A percentile compares a stretch with the other conserved stretches of the same genome.
Conservation (phyloP, 1,140 invertebrate genomes). For the Muscidifurax raptorellus region DNA sequence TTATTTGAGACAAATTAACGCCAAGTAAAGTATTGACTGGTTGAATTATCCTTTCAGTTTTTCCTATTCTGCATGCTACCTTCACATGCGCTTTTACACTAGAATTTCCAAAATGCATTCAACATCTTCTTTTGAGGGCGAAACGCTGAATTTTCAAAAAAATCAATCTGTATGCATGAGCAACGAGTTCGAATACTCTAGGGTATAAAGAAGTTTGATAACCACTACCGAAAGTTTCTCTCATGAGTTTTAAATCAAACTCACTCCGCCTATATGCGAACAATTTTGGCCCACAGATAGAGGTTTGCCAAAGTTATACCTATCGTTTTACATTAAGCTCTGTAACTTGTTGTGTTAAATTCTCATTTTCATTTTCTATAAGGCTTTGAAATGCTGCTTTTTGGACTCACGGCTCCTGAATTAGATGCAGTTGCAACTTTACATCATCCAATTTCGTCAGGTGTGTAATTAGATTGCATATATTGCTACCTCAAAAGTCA, state of each 20-base stretch:
- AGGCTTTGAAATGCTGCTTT: background rate
- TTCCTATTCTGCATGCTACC: background rate
- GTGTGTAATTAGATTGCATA: no score
- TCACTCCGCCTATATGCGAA: background rate
- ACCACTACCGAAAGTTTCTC: background rate
- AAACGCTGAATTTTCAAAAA: background rate
- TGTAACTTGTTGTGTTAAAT: background rate
- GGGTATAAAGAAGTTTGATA: conserved; percentile 27
- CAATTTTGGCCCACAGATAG: background rate
- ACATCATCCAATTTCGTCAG: background rate
- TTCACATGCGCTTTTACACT: background rate
- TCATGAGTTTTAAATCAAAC: conserved; percentile 16
- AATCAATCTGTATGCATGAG: background rate
- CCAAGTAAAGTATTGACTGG: no score
- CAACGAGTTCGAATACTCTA: background rate
- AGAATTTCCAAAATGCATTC: background rate
- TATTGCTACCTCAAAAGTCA: no score
- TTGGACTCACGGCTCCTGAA: background rate
- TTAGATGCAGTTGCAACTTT: background rate
- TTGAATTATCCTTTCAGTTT: no score
- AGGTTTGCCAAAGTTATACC: background rate
- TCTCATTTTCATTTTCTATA: background rate
- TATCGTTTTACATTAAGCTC: background rate
- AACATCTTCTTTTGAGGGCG: background rate
- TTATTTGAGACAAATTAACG: no score